Evolutionary conservation across 2,113 vertebrate species (phyloP), one percentile per base, ranked within the genome.

Genomic region (Oncorhynchus kisutch): DNA sequence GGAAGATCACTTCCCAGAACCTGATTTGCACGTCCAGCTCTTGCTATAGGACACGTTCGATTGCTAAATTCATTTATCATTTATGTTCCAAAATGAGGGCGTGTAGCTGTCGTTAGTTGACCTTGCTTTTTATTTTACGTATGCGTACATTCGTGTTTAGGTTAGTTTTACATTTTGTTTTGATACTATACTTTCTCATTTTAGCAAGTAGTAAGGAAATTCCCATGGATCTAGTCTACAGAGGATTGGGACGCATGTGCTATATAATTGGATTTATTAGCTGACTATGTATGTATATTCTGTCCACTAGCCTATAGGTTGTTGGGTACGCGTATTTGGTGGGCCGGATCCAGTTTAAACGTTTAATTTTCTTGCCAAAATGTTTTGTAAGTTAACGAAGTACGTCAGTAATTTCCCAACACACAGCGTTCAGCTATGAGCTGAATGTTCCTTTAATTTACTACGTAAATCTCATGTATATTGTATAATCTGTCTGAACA

Each of bases 401-500:
- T 54, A 75, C 77, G 71, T 83, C 29, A 62, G 59, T 80, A 73
- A 80, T 84, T 75, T 83, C 80, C 72, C 82, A 71, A 72, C 74
- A 78, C 76, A 81, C 73, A 77, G 84, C 64, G 64, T 75, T 24
- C 86, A 89, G 85, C 82, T 84, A 18, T 82, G 62, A 78, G 39
- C 39, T 29, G 89, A 89, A 84, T 89, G 87, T 91, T 90, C 80
- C 81, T 83, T 88, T 86, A 79, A 79, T 82, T 84, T 86, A 86
- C 76, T 75, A 88, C 88, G 88, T 85, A 85, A 87, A 91, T 88
- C 77, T 84, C 86, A 91, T 93, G 92, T 93, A 90, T 90, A 91
- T 91, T 93, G 90, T 93, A 87, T 89, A 89, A 85, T 91, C 90
- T 91, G 91, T 91, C 86, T 88, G 82, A 82, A 90, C 85, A 91